Evolutionary conservation across 2,113 vertebrate species (phyloP), one percentile per base, ranked within the genome.

Genomic region (Engystomops pustulosus): DNA sequence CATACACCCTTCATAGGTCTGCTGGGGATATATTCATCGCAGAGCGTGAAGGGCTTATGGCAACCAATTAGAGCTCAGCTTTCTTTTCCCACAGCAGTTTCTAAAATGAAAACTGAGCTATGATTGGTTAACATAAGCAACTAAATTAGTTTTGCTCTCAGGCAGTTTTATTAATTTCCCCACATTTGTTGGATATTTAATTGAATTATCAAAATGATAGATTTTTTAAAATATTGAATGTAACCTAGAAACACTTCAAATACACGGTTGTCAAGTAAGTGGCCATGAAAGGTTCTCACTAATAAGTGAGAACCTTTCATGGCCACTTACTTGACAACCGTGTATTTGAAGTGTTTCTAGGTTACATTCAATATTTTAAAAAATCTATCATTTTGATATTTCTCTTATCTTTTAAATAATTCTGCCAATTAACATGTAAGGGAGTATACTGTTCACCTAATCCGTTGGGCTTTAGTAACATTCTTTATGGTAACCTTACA

Each of bases 321-420:
- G 47, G 45, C 49, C 20, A n/a, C 38, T 6, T 25, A 47, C 5
- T 44, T 15, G 41, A 72, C 41, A 72, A 25, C 41, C 47, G 70
- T 72, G 70, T 72, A 72, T 72, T 72, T 72, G 23, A 25, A 47
- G 30, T 45, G 38, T 72, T 25, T 72, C 38, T 25, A 72, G 44
- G 70, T 27, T 47, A 47, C 70, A 6, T 53, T 53, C 14, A 53
- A 30, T 6, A n/a, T n/a, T n/a, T n/a, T n/a, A n/a, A n/a, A n/a
- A n/a, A n/a, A n/a, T n/a, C n/a, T n/a, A n/a, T n/a, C n/a, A 17
- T 49, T 15, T 49, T 49, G 15, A 15, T 4, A 49, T 49, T 36
- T 77, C 15, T 44, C 23, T 17, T 44, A 3, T 41, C 38, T 41
- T 41, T 41, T 41, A 7, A 65, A 30, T 27, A 67, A 45, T 67